Percentiles rank a stretch among this genome's conserved stretches.
Evolutionary conservation across 1,140 invertebrate genomes (phyloP).

Genomic region (Polypedilum vanderplanki): DNA sequence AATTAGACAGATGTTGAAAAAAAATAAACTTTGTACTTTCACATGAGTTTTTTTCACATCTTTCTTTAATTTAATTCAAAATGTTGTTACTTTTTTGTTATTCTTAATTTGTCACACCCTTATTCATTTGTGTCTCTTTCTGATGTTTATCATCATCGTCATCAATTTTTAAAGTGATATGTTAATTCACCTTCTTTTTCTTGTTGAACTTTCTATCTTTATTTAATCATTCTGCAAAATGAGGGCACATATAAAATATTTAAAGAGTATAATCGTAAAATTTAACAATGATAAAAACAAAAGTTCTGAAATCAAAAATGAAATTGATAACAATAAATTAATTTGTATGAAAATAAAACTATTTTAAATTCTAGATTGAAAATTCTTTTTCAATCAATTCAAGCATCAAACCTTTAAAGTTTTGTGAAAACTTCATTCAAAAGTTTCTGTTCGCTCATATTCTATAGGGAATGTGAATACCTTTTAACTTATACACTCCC

Average conservation of each 20-base stretch:
- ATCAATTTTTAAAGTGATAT: background rate
- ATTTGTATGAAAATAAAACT: no score
- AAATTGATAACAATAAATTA: no score
- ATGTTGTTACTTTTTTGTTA: background rate
- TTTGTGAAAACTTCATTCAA: no score
- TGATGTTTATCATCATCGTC: background rate
- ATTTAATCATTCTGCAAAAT: background rate
- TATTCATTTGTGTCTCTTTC: background rate
- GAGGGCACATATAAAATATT: background rate
- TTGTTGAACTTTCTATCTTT: background rate
- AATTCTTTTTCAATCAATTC: no score
- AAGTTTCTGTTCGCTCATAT: no score
- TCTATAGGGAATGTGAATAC: no score
- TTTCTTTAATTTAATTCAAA: background rate
- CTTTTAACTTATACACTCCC: no score
- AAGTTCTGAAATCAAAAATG: no score
- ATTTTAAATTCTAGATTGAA: no score
- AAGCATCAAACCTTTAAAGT: no score
- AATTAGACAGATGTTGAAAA: background rate
- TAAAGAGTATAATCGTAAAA: background rate
- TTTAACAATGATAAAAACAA: no score
- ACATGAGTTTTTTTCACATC: background rate
- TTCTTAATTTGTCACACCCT: background rate
- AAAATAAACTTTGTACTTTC: background rate
- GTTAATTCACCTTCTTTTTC: background rate